Percentiles rank a stretch among this genome's conserved stretches.
These are phyloP conservation scores for Archaeoteleia sp. DNA, from an alignment of 2,888 invertebrate species.

Conservation along the genomic window DNA sequence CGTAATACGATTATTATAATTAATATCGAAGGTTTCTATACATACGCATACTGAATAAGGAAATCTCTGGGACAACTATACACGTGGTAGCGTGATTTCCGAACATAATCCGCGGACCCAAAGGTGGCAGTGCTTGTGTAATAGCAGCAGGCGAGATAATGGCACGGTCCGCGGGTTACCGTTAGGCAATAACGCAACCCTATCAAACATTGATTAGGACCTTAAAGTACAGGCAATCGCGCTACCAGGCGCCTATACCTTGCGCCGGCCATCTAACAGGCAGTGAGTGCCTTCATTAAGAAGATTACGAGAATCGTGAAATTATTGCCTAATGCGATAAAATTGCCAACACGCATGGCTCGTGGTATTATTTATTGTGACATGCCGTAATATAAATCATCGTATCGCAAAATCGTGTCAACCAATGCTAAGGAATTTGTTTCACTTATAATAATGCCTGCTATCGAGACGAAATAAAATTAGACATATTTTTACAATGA, in stretches of 20 bases:
- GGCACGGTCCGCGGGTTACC: constrained; percentile 62
- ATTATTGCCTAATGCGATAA: constrained; percentile 57
- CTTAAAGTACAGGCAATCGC: constrained; percentile 66
- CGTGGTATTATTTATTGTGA: constrained; percentile 32
- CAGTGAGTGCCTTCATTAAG: constrained; percentile 61
- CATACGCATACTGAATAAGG: constrained; percentile 2
- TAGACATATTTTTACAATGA: constrained; percentile 22
- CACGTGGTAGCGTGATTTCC: constrained; percentile 64
- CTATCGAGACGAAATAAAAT: too few relatives aligned
- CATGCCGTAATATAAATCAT: constrained; percentile 20
- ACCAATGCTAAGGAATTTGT: too few relatives aligned
- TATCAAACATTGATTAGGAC: constrained; percentile 70
- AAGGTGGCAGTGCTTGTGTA: constrained; percentile 65
- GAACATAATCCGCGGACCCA: constrained; percentile 66
- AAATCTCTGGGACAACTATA: constrained; percentile 39
- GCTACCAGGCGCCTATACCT: constrained; percentile 53
- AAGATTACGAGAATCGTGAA: constrained; percentile 64
- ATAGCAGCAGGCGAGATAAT: constrained; percentile 66
- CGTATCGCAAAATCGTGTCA: constrained; percentile 20
- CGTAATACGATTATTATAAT: constrained; percentile 27
- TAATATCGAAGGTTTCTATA: constrained; percentile 17
- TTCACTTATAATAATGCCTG: constrained; percentile 9
- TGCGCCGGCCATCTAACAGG: constrained; percentile 47
- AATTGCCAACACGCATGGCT: constrained; percentile 38
- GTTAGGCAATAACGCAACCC: constrained; percentile 67